phyloP scores from a whole-genome alignment of 2,797 vertebrate genomes.

The Enteromius treurensis region DNA sequence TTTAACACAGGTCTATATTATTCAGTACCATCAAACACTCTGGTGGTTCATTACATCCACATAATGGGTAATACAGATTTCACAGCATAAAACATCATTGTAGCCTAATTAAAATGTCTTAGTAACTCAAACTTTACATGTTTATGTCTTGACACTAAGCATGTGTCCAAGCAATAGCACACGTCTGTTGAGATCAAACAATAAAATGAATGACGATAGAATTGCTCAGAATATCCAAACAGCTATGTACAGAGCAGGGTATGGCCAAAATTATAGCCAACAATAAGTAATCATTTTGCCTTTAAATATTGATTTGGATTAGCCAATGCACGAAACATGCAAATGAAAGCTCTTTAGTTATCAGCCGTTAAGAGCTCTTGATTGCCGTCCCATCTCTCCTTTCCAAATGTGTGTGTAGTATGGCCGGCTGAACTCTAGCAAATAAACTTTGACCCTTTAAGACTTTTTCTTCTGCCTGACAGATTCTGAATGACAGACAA shows the following conservation, averaged over 20 bases:
- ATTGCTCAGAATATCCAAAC: background rate
- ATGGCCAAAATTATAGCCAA: background rate
- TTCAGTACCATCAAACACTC: slow-evolving; percentile 46
- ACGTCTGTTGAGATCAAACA: slow-evolving; percentile 30
- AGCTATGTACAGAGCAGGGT: background rate
- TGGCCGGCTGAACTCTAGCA: slow-evolving; percentile 65
- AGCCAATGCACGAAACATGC: background rate
- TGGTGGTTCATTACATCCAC: slow-evolving; percentile 32
- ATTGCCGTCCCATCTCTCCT: slow-evolving; percentile 65
- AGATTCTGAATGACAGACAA: slow-evolving; percentile 61
- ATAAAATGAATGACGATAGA: background rate
- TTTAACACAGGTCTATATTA: slow-evolving; percentile 47
- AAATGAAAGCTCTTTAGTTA: slow-evolving; percentile 33
- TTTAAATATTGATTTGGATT: background rate
- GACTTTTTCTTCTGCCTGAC: slow-evolving; percentile 64
- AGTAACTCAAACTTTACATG: background rate
- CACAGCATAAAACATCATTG: slow-evolving; percentile 15
- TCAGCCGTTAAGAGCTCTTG: slow-evolving; percentile 57
- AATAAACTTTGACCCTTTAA: slow-evolving; percentile 60
- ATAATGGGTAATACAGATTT: slow-evolving; percentile 64
- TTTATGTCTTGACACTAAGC: background rate
- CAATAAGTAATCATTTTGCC: background rate
- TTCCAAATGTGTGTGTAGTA: slow-evolving; percentile 57
- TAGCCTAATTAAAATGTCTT: slow-evolving; percentile 31
- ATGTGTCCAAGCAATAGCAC: slow-evolving; percentile 59